Percentiles rank a stretch among this genome's conserved stretches.
These are phyloP conservation scores for Thecocarcelia acutangulata DNA, from an alignment of 2,888 invertebrate genomes.

Conservation along the genomic window DNA sequence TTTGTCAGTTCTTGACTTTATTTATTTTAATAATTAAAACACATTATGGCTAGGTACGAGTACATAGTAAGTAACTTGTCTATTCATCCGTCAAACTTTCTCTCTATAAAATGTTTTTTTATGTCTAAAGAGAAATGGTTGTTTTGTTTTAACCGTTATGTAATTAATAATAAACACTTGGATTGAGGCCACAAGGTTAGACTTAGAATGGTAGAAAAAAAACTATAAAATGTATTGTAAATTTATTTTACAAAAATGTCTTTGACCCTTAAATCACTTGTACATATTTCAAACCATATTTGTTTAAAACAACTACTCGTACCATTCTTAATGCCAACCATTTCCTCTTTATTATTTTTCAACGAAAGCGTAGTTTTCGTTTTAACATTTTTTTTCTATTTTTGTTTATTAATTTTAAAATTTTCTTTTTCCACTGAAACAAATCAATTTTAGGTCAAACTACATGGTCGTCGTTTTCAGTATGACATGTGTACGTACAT, in stretches of 20 bases:
- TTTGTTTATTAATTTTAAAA: conserved; percentile 19
- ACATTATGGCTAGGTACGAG: not conserved
- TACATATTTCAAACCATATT: conserved; percentile 22
- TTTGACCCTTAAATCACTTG: conserved; percentile 1
- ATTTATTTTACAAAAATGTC: conserved; percentile 7
- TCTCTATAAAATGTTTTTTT: conserved; percentile 34
- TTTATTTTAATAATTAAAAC: not conserved
- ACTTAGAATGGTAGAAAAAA: conserved; percentile 12
- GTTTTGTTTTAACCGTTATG: conserved; percentile 29
- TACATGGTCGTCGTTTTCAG: conserved; percentile 23
- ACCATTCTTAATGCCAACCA: conserved; percentile 20
- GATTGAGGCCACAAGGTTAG: conserved; percentile 25
- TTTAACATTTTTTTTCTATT: not conserved
- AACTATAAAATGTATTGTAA: not conserved
- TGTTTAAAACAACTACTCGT: conserved; percentile 12
- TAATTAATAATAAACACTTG: conserved; percentile 6
- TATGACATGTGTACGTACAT: conserved; percentile 15
- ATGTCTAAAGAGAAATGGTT: conserved; percentile 1
- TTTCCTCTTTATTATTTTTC: conserved; percentile 26
- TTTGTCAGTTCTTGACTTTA: too few relatives aligned
- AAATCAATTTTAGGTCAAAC: conserved; percentile 50
- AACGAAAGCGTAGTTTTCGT: not conserved
- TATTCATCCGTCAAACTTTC: conserved; percentile 58
- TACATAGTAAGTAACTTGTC: conserved; percentile 41
- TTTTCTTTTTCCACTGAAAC: conserved; percentile 27